These are phyloP conservation scores for Fopius arisanus DNA, from an alignment of 1,140 invertebrate genomes.

Conservation along the genomic window DNA sequence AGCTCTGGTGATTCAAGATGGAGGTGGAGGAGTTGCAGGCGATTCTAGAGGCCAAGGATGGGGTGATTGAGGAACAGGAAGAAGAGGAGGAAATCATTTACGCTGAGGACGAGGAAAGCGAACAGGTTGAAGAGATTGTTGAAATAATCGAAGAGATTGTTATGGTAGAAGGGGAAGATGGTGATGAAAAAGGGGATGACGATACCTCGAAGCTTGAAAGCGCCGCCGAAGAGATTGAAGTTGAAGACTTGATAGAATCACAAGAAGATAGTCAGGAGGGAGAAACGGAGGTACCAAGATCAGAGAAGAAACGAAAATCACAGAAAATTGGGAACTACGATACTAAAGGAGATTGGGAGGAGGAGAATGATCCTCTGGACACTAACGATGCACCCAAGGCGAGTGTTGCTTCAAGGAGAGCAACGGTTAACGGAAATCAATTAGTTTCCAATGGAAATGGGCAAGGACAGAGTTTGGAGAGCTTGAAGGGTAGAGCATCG, in stretches of 20 bases:
- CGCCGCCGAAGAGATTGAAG: conserved; percentile 41
- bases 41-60: conserved; percentile 24
- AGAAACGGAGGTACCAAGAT: conserved; percentile 28
- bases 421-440: conserved; percentile 19
- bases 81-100: conserved; percentile 28
- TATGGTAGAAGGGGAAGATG: conserved; percentile 40
- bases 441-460: background rate
- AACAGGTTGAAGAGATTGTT: conserved; percentile 38
- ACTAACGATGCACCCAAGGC: background rate
- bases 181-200: conserved; percentile 47
- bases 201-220: conserved; percentile 53
- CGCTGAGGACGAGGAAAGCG: background rate
- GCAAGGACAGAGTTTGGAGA: background rate
- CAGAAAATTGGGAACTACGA: conserved; percentile 52
- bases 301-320: conserved; percentile 16
- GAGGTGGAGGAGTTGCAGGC: conserved; percentile 21
- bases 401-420: background rate
- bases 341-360: conserved; percentile 58
- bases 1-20: background rate
- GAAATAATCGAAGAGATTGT: conserved; percentile 50
- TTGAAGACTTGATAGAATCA: conserved; percentile 19
- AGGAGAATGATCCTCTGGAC: conserved; percentile 51
- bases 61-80: conserved; percentile 4
- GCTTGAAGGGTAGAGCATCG: background rate
- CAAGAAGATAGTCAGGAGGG: conserved; percentile 29